Evolutionary conservation across 2,797 vertebrate species (phyloP), one percentile per base, ranked within the genome.

Genomic region (Sciaenops ocellatus): DNA sequence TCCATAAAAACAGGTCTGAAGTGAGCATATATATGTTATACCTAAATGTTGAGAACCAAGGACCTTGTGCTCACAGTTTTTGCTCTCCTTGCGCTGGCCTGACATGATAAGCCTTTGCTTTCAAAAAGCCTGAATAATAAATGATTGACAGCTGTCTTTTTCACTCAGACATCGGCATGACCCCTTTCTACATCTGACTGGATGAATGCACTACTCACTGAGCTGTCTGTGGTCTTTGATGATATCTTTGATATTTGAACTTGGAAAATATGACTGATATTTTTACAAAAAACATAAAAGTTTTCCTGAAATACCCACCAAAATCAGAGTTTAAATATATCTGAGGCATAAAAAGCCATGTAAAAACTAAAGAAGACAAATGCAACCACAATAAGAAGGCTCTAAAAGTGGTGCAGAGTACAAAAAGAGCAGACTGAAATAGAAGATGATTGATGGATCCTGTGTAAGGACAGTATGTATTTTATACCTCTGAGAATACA

Each of bases 81-180:
- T 62, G 52, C 51, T 51, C 34, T 65, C 13, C 24, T 62, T 26
- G 34, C 51, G 42, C 12, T 28, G 22, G 34, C 5, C 9, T 50
- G 22, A 74, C 50, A 42, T 57, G 28, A 50, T n/a, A 16, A 28
- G 18, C 9, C 26, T 60, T 48, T 26, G 22, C 50, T 55, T 71
- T 68, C 13, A 63, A 57, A 54, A 4, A 59, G 4, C 15, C 16
- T 55, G 28, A 73, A 69, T 47, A 38, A 69, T 12, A 72, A n/a
- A 63, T 66, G 64, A 76, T 11, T 68, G 42, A 51, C 68, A 76
- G 67, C 69, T 41, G 24, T 46, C 65, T 67, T 24, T 34, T 22
- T 72, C 22, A 56, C 46, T 41, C 17, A 60, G 41, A 30, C 8
- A 50, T 64, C n/a, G 60, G 52, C 69, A 7, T 38, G 9, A 63